Base-by-base conservation (phyloP, 1,140 invertebrate genomes). In the Penaeus chinensis region DNA sequence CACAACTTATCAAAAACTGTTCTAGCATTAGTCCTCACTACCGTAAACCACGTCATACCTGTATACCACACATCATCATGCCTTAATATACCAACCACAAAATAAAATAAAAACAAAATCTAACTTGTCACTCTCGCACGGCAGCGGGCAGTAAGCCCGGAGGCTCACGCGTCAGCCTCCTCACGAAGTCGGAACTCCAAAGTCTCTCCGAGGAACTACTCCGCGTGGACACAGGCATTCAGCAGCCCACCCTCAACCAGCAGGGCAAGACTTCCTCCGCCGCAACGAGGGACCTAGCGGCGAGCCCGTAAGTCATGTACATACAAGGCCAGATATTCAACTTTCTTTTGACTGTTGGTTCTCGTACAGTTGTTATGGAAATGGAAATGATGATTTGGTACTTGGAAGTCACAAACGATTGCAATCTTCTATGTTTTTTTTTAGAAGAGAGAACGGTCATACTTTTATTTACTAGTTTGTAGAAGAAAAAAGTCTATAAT, bases 191-290 rank as follows among this genome's bases (percentile, higher is more conserved):
- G 60, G 83, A 89, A 42, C 63, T 89, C 60, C 32, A 63, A 22
- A 61, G 11, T 2, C 74, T 87, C 24, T 82, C 80, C 3, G 89
- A 89, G 47, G 85, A 87, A 3, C 81, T 89, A 37, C 69, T 86
- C 20, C 20, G 77, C 1, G n/a, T 87, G 47, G 84, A 89, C 69
- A 69, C 63, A 0, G 71, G 85, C 19, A 18, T 76, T 19, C 27
- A 60, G 20, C 66, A 87, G 32, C 80, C 82, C 5, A 24, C 61
- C 22, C 11, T 87, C 27, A 87, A 65, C 61, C 24, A 54, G 10
- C 89, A 89, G 62, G 89, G 89, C 0, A 27, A 79, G 13, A 89
- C 89, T n/a, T 84, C 89, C 27, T 60, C 62, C 24, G 69, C 20
- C n/a, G 63, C 37, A 16, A 37, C 42, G 13, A 37, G 24, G 22